Evolutionary conservation across 2,113 vertebrate genomes (phyloP).

Genomic region (Mirounga angustirostris): DNA sequence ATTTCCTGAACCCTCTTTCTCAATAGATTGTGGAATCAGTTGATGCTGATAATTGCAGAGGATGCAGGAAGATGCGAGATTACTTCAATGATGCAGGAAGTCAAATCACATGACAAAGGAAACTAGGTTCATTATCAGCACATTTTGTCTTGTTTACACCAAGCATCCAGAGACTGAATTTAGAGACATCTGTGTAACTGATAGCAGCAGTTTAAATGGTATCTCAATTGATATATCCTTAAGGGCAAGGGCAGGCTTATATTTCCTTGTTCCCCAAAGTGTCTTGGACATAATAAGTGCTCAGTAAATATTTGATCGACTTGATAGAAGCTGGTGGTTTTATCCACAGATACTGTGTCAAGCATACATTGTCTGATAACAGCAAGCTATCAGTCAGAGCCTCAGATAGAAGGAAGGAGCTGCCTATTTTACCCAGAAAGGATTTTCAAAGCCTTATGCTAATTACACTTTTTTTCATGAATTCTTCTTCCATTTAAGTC

Average conservation of each 20-base stretch:
- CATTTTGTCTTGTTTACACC: slow-evolving; percentile 35
- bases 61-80: neutral
- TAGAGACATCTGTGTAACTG: slow-evolving; percentile 6
- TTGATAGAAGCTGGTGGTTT: slow-evolving; percentile 11
- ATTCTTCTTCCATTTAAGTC: slow-evolving; percentile 2
- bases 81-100: neutral
- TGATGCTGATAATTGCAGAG: slow-evolving; percentile 4
- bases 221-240: slow-evolving; percentile 41
- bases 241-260: neutral
- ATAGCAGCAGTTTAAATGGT: neutral
- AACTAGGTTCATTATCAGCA: neutral
- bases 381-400: neutral
- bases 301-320: slow-evolving; percentile 67
- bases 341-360: neutral
- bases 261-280: slow-evolving; percentile 33
- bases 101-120: neutral
- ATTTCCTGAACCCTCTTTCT: neutral
- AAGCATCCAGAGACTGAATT: neutral
- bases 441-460: neutral
- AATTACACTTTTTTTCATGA: neutral
- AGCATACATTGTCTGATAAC: neutral
- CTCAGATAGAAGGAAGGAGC: neutral
- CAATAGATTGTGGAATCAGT: neutral
- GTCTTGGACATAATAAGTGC: slow-evolving; percentile 27
- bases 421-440: neutral